phyloP scores from a whole-genome alignment of 2,888 invertebrate genomes.

The Nineta flava region DNA sequence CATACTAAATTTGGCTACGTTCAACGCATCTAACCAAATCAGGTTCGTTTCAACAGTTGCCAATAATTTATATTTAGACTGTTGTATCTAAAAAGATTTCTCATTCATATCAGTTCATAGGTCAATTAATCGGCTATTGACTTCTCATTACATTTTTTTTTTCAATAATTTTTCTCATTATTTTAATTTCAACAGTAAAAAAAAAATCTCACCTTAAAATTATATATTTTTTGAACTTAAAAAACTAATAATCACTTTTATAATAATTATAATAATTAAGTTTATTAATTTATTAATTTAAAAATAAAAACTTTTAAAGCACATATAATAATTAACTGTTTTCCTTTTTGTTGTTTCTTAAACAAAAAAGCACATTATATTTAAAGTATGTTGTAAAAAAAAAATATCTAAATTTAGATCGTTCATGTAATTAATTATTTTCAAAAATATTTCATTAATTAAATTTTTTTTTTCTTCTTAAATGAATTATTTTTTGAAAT shows the following conservation, averaged over 20 bases:
- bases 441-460: no score
- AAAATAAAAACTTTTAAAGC: not conserved
- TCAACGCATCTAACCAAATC: not conserved
- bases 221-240: not conserved
- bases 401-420: no score
- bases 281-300: not conserved
- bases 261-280: no score
- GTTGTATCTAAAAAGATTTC: conserved; percentile 1
- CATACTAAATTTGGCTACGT: conserved; percentile 2
- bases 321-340: no score
- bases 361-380: no score
- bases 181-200: not conserved
- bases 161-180: not conserved
- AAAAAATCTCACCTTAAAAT: not conserved
- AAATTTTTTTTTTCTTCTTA: no score
- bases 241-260: no score
- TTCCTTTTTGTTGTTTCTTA: no score
- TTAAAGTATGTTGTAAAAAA: no score
- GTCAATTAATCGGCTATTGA: conserved; percentile 2
- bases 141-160: not conserved
- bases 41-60: not conserved
- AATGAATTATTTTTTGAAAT: no score
- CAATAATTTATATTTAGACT: conserved; percentile 3
- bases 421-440: no score
- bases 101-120: conserved; percentile 3